Evolutionary conservation across 2,888 invertebrate genomes (phyloP).

Genomic region (Heterodera filipjevi): DNA sequence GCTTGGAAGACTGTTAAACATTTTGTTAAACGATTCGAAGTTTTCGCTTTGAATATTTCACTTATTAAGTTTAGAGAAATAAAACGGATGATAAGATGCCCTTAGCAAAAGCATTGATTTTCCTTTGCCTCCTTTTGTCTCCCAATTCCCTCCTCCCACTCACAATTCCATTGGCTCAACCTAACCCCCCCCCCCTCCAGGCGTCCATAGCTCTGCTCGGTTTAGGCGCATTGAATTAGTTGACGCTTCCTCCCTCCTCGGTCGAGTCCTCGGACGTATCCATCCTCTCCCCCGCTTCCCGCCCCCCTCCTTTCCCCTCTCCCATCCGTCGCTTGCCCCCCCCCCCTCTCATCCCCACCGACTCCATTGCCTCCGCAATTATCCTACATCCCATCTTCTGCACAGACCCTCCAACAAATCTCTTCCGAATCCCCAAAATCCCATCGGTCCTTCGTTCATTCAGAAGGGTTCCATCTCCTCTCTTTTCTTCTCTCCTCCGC

Average conservation of each 20-base stretch:
- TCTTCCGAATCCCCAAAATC: conserved; percentile 14
- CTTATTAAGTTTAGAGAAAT: too few species aligned
- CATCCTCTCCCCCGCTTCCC: neutral
- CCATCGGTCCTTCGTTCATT: neutral
- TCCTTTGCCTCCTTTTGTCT: too few species aligned
- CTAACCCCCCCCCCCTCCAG: too few species aligned
- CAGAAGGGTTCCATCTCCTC: conserved; percentile 6
- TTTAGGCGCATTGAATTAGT: too few species aligned
- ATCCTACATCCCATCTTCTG: neutral
- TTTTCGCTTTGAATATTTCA: too few species aligned
- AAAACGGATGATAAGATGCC: too few species aligned
- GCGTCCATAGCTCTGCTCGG: too few species aligned
- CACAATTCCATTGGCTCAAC: too few species aligned
- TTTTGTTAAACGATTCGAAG: too few species aligned
- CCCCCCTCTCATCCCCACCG: conserved; percentile 1
- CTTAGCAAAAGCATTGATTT: too few species aligned
- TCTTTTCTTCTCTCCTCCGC: neutral
- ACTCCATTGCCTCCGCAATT: conserved; percentile 7
- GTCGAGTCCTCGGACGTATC: neutral
- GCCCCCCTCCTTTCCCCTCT: neutral
- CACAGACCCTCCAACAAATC: conserved; percentile 12
- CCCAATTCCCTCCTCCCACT: too few species aligned
- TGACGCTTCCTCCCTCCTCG: neutral
- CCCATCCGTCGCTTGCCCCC: neutral
- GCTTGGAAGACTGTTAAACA: too few species aligned